Evolutionary conservation across 2,888 invertebrate genomes (phyloP), one percentile per base, ranked within the genome.

Genomic region (Nephrocerus scutellatus): DNA sequence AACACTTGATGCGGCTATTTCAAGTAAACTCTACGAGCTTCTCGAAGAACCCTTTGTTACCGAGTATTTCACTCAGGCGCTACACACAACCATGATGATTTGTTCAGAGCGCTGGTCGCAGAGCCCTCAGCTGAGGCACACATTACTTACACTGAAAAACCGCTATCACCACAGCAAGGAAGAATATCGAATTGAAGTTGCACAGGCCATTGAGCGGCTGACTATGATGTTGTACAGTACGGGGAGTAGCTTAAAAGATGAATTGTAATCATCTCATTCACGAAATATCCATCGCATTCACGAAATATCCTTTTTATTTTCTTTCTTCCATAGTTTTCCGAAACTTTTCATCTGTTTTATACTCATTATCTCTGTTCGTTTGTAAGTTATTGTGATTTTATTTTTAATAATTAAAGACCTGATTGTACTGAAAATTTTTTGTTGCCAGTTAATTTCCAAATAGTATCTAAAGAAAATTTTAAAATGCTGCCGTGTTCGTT

Each of bases 121-220:
- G 24, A 60, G 55, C 35, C 36, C 55, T 0, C 41, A 49, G 5
- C 32, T 68, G 13, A 51, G 56, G 2, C 60, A 64, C 32, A 56
- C 59, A 2, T 39, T 68, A 20, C 45, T 61, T 1, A 58, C 57
- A 2, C 25, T 65, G 5, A 55, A 54, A 16, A 62, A 62, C 33
- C 53, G 59, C 24, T 63, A 49, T 20, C 19, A 45, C 2, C 52
- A 55, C 28, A 57, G 55, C 10, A 36, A 53, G 26, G 56, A 67
- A 29, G 67, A 66, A 38, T 66, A 62, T 48, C 55, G 58, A 10
- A 12, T 55, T 9, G 68, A 68, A 36, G 50, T 68, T 7, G 55
- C 62, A 0, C 50, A 59, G 30, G 40, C 43, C 6, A 43, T 65
- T 9, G 32, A 49, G 10, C 31, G 36, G 19, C 33, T 52, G 4